Evolutionary conservation across 2,113 vertebrate species (phyloP), one percentile per base, ranked within the genome.

Genomic region (Nymphicus hollandicus): DNA sequence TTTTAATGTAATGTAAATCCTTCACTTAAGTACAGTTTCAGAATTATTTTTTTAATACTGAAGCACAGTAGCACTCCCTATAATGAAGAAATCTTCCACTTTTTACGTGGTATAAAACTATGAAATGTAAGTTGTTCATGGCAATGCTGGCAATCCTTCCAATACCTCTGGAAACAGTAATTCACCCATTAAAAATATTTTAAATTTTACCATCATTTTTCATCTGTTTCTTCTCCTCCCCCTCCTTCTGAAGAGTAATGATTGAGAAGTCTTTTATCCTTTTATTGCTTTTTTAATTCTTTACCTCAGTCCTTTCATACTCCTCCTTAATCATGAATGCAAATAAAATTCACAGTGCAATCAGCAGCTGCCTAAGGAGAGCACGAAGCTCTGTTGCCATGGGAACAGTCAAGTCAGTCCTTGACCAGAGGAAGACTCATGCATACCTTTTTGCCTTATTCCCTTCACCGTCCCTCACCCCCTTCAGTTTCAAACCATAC

Each of bases 321-420:
- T 98, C 81, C 92, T 97, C 64, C 96, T 98, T 97, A 98, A 98
- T 98, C 97, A 97, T 63, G 95, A 98, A 98, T 98, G 98, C 98
- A 98, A 98, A 98, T 98, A 97, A 96, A 97, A 98, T 98, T 98
- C 98, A 88, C 95, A 96, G 91, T 94, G 96, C 92, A 98, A 98
- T 98, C 97, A 98, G 97, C 96, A 97, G 96, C 97, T 96, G 96
- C 96, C 94, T 97, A 94, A 97, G 97, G 96, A 97, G 74, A 97
- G 83, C 69, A 33, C 76, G 35, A 94, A 97, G 89, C 91, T 96
- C 78, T 52, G 98, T 98, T 98, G 95, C 94, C 97, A 98, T 98
- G 93, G 98, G 69, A 98, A 98, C 98, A 70, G 14, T 29, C 93
- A 95, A 98, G 97, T 97, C 94, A 97, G 96, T 95, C 96, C 96